Evolutionary conservation across 2,113 vertebrate genomes (phyloP), one percentile per base, ranked within the genome.

Genomic region (Tinamus guttatus): DNA sequence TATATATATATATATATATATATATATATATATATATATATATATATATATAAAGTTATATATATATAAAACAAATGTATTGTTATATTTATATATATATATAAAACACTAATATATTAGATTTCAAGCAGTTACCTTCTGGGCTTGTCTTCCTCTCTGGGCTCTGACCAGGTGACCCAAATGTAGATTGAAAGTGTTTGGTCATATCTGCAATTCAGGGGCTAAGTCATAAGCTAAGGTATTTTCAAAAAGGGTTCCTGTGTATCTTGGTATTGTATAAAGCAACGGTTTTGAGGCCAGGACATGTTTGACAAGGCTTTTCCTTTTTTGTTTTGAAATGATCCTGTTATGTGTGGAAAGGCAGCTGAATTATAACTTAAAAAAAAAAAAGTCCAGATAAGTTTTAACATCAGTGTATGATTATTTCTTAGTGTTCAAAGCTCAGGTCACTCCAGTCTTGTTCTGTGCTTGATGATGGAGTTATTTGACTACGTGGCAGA

Each of bases 381-480:
- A n/a, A n/a, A n/a, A n/a, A n/a, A n/a, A n/a, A n/a, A n/a, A n/a
- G n/a, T n/a, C n/a, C n/a, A n/a, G n/a, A n/a, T n/a, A n/a, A n/a
- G n/a, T n/a, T n/a, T n/a, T n/a, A 54, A 13, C 52, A 38, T 80
- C 54, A 12, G 3, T 34, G 2, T 56, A 3, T 4, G 27, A 36
- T 81, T 1, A 24, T 70, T 83, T 36, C 21, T 85, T 17, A 13
- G 10, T 36, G 40, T 63, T 86, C 13, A 36, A 45, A 73, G n/a
- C 27, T 54, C 11, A 1, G n/a, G 7, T 65, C 52, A 3, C 51
- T 68, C 28, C 40, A 41, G 34, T 3, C 11, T 13, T 0, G 3
- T 41, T 43, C 47, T 67, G 22, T 56, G 41, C 60, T 89, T 47
- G 34, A 8, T 85, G 58, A 10, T 52, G 22, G 79, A 69, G 30